Evolutionary conservation across 1,140 invertebrate species (phyloP).

Genomic region (Pseudomyrmex concolor): DNA sequence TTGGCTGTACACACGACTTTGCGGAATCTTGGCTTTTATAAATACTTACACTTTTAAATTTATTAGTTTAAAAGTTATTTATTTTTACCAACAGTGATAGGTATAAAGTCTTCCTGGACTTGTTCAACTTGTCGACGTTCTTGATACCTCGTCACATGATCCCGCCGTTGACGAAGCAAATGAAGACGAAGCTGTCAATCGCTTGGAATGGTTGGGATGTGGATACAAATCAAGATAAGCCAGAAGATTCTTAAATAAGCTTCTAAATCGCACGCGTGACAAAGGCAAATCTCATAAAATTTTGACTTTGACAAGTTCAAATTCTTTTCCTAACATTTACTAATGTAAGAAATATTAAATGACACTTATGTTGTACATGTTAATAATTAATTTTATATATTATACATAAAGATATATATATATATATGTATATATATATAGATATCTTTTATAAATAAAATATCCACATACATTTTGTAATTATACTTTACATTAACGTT

Average conservation of each 20-base stretch:
- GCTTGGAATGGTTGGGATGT: conserved; percentile 74
- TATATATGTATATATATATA: no score
- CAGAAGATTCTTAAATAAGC: conserved; percentile 63
- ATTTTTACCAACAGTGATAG: conserved; percentile 90
- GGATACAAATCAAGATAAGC: conserved; percentile 75
- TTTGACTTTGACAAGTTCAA: not conserved
- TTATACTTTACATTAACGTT: not conserved
- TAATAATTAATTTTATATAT: not conserved
- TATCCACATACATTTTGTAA: no score
- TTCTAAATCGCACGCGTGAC: conserved; percentile 31
- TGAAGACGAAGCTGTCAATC: conserved; percentile 86
- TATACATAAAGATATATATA: no score
- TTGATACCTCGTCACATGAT: conserved; percentile 96
- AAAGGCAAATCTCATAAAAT: conserved; percentile 1
- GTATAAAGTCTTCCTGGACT: conserved; percentile 99
- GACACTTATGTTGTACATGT: not conserved
- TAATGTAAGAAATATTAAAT: not conserved
- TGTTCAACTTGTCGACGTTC: conserved; percentile 99
- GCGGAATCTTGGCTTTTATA: no score
- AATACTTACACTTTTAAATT: no score
- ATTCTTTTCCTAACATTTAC: no score
- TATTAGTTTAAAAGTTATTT: not conserved
- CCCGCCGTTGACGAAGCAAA: conserved; percentile 92
- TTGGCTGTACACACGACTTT: no score
- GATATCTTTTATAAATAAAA: no score